Percentiles rank a stretch among this genome's conserved stretches.
These are phyloP conservation scores for Rhagoletis pomonella DNA, from an alignment of 1,140 invertebrate genomes.

Conservation along the genomic window DNA sequence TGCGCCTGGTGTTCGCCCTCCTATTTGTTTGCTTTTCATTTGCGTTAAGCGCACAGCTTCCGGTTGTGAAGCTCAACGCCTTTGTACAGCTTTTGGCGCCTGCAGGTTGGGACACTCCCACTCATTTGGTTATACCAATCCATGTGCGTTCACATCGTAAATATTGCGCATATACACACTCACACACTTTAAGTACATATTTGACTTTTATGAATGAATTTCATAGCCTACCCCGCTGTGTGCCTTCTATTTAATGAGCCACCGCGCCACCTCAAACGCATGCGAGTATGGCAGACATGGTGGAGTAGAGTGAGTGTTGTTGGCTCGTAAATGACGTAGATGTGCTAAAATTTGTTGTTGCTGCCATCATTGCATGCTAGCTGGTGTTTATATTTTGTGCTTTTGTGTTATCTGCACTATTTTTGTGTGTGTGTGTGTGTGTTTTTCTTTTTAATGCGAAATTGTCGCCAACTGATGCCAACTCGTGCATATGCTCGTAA, in stretches of 20 bases:
- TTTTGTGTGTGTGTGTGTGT: background rate
- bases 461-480: background rate
- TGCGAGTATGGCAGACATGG: background rate
- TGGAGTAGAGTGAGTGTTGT: background rate
- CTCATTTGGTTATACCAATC: background rate
- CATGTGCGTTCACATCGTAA: background rate
- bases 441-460: no score
- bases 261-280: background rate
- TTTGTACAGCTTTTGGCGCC: background rate
- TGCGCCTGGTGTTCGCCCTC: background rate
- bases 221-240: background rate
- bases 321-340: constrained; percentile 8
- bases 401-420: background rate
- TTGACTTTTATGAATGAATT: constrained; percentile 39
- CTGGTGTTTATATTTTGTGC: background rate
- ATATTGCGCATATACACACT: background rate
- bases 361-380: background rate
- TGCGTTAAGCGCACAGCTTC: constrained; percentile 23
- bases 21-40: constrained; percentile 14
- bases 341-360: background rate
- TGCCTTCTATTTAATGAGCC: background rate
- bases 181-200: background rate
- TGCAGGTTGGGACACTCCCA: background rate
- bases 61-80: background rate
- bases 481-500: background rate